Conservation (phyloP, 2,113 vertebrate species). For the Oncorhynchus kisutch region DNA sequence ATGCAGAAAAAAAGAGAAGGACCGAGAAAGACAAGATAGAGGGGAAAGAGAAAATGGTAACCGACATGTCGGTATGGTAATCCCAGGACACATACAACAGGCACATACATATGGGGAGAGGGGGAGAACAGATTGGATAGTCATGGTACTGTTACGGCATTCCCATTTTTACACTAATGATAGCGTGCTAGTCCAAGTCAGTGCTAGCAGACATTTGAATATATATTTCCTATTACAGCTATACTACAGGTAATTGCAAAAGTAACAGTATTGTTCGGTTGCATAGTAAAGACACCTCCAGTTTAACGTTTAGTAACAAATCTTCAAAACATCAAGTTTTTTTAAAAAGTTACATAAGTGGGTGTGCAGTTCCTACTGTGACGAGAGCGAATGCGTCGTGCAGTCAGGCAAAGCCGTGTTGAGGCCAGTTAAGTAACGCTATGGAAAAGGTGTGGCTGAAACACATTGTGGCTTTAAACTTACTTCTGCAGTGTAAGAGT, state of each 20-base stretch:
- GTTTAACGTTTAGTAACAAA: not conserved
- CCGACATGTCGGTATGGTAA: not conserved
- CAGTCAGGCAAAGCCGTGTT: slow-evolving; percentile 3
- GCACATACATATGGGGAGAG: slow-evolving; percentile 17
- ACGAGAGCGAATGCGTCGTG: slow-evolving; percentile 17
- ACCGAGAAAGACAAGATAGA: not conserved
- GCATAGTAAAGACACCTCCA: not conserved
- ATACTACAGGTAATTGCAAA: not conserved
- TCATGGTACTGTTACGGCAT: slow-evolving; percentile 25
- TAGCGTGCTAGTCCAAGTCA: not conserved
- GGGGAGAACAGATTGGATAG: slow-evolving; percentile 31
- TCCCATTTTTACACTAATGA: slow-evolving; percentile 34
- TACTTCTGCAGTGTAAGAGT: not conserved
- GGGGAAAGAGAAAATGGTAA: too few relatives aligned
- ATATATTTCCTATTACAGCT: not conserved
- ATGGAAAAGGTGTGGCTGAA: not conserved
- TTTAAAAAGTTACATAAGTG: slow-evolving; percentile 32
- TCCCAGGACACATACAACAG: slow-evolving; percentile 23
- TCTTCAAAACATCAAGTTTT: not conserved
- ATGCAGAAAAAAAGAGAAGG: slow-evolving; percentile 21
- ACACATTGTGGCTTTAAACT: not conserved
- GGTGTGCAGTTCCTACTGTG: slow-evolving; percentile 17
- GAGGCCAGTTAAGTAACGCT: not conserved
- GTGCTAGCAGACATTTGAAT: not conserved
- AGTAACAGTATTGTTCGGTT: not conserved